These are phyloP conservation scores for Lophotriccus pileatus DNA, from an alignment of 2,797 vertebrate genomes.

Conservation along the genomic window DNA sequence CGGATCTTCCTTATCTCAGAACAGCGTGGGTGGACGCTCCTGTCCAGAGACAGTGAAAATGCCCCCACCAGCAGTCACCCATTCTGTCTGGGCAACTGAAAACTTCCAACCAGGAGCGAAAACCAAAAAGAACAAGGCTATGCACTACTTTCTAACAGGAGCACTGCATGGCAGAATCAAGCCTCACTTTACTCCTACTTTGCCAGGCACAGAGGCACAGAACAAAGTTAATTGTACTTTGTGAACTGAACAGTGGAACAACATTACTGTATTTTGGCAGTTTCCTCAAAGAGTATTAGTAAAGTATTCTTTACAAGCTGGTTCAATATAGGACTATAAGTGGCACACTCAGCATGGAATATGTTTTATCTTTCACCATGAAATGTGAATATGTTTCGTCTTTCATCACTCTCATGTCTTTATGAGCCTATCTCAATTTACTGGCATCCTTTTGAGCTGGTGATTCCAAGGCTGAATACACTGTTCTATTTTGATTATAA, in stretches of 20 bases:
- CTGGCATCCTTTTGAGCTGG: not conserved
- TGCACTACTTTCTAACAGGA: not conserved
- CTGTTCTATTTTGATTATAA: not conserved
- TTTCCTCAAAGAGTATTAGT: not conserved
- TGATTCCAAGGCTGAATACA: not conserved
- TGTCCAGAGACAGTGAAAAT: not conserved
- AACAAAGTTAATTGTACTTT: not conserved
- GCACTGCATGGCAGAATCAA: not conserved
- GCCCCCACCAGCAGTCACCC: too few species aligned
- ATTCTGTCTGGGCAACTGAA: too few species aligned
- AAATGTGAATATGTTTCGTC: not conserved
- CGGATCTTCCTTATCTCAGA: not conserved
- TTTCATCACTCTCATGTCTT: not conserved
- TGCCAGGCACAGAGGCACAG: not conserved
- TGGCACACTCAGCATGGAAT: not conserved
- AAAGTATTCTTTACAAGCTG: not conserved
- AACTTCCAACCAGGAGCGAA: not conserved
- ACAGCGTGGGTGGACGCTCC: not conserved
- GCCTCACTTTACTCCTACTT: not conserved
- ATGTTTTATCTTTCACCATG: not conserved
- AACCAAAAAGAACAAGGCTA: not conserved
- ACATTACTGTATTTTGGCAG: not conserved
- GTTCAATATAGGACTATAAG: not conserved
- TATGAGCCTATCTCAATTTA: not conserved
- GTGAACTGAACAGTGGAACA: not conserved